Evolutionary conservation across 2,797 vertebrate species (phyloP), one percentile per base, ranked within the genome.

Genomic region (Tapirus indicus): DNA sequence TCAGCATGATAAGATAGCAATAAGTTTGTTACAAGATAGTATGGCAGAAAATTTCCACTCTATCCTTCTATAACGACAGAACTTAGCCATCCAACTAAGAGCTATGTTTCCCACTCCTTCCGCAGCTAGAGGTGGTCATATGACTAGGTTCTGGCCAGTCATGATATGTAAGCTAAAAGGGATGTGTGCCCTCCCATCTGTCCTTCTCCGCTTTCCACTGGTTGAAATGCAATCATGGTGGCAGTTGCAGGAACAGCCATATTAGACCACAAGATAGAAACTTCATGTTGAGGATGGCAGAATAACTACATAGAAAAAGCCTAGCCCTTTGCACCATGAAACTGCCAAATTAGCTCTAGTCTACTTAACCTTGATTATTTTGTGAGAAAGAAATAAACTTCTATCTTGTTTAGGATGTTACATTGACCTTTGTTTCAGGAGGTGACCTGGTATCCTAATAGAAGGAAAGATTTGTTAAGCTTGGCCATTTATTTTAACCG

Each of bases 351-450:
- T 13, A 47, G 17, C 23, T 7, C 0, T 18, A 0, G 2, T 78
- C 75, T 78, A 38, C 49, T 79, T 47, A 68, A 95, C 6, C 68
- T 91, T 75, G 49, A 10, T 60, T 62, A 13, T 77, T 86, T 8
- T 54, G 12, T 89, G 16, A 80, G 74, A 92, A 89, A 88, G 49
- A 87, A 71, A 68, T 44, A 69, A 58, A 71, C 17, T 56, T 97
- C 35, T 41, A 23, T 44, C 71, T 64, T 32, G 25, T 62, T 86
- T 84, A 41, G 90, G 74, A 68, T 72, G 18, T 21, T 60, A 47
- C 77, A 82, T 87, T 35, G n/a, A 58, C 27, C 47, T 92, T 68
- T 69, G 52, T 91, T 82, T 83, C 60, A 83, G 44, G 41, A 38
- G 54, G 18, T 79, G 35, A 74, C 38, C 10, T 92, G 2, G 23